phyloP scores from a whole-genome alignment of 2,113 vertebrate genomes.

The Anguilla japonica region DNA sequence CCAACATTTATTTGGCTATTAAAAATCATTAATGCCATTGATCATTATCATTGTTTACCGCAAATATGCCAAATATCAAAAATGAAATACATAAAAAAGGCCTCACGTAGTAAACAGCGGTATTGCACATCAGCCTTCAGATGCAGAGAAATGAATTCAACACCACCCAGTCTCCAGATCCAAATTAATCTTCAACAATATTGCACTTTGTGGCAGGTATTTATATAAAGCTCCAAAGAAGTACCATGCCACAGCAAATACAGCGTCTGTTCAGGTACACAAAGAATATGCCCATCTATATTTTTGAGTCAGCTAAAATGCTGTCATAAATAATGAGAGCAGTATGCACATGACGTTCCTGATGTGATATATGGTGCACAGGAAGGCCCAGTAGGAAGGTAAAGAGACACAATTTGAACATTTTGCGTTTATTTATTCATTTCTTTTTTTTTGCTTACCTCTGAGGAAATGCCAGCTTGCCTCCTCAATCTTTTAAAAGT shows the following conservation, averaged over 20 bases:
- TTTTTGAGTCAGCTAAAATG: conserved; percentile 50
- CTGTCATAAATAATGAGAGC: conserved; percentile 24
- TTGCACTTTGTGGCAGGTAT: conserved; percentile 58
- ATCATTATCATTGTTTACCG: not conserved
- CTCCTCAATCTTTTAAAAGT: conserved; percentile 10
- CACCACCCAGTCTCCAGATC: conserved; percentile 41
- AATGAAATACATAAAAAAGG: conserved; percentile 1
- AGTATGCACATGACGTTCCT: conserved; percentile 33
- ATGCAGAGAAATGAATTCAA: not conserved
- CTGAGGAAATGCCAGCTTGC: not conserved
- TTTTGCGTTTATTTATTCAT: conserved; percentile 14
- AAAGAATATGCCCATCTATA: conserved; percentile 44
- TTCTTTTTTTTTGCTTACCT: conserved; percentile 3
- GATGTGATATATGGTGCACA: conserved; percentile 8
- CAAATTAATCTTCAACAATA: conserved; percentile 58
- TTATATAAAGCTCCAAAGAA: conserved; percentile 18
- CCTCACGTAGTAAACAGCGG: not conserved
- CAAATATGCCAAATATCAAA: not conserved
- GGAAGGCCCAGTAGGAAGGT: conserved; percentile 14
- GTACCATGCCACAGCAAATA: not conserved
- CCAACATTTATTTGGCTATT: conserved; percentile 10
- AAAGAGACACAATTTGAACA: conserved; percentile 45
- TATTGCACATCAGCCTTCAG: not conserved
- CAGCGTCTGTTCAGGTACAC: conserved; percentile 46
- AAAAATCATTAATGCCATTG: not conserved